Percentiles rank a stretch among this genome's conserved stretches.
These are phyloP conservation scores for Eupithecia subfuscata DNA, from an alignment of 2,888 invertebrate genomes.

Conservation along the genomic window DNA sequence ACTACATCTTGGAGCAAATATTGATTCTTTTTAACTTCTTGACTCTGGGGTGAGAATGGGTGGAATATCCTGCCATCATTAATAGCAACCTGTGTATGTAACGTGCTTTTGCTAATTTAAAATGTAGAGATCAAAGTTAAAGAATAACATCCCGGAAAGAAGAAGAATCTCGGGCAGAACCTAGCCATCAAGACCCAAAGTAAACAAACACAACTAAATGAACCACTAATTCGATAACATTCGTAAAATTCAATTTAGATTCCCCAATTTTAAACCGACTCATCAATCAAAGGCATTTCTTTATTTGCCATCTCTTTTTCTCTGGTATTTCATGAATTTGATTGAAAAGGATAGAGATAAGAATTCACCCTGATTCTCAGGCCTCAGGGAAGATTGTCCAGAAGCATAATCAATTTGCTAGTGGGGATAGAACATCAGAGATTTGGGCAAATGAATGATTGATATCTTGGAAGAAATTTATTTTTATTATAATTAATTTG, in stretches of 20 bases:
- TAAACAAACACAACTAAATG: constrained; percentile 62
- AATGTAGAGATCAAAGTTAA: too few relatives aligned
- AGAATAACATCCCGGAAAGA: neutral
- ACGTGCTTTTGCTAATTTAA: too few relatives aligned
- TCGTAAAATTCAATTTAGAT: constrained; percentile 65
- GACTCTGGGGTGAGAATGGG: neutral
- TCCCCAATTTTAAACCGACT: constrained; percentile 58
- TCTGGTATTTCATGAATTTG: constrained; percentile 10
- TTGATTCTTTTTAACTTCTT: neutral
- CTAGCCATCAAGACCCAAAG: constrained; percentile 43
- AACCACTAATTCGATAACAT: constrained; percentile 48
- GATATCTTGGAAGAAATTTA: neutral
- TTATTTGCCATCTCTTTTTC: constrained; percentile 39
- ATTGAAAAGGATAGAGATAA: constrained; percentile 39
- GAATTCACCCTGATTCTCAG: constrained; percentile 53
- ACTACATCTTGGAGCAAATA: neutral
- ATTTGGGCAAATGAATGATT: constrained; percentile 14
- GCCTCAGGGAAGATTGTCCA: constrained; percentile 57
- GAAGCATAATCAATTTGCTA: constrained; percentile 64
- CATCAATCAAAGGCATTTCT: constrained; percentile 66
- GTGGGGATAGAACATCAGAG: constrained; percentile 11
- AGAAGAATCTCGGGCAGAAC: neutral
- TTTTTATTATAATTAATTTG: too few relatives aligned
- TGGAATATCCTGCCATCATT: neutral
- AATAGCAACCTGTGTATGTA: neutral